Base-by-base conservation (phyloP, 2,797 vertebrate species). In the Sebastolobus alascanus region DNA sequence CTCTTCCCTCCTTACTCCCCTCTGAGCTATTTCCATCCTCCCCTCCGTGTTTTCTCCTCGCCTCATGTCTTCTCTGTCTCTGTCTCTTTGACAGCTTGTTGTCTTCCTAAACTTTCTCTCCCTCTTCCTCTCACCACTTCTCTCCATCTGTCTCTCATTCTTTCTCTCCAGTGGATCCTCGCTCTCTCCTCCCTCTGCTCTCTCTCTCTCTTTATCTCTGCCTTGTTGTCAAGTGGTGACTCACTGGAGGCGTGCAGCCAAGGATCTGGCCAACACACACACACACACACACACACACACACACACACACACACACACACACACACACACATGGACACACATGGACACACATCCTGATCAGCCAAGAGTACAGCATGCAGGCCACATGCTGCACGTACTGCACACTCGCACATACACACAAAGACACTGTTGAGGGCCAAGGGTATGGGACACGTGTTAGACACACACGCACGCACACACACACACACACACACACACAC, bases 211-310 rank as follows among this genome's bases (percentile, higher is more conserved):
- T 84, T 79, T 86, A 79, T 89, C 82, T 90, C 84, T 85, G 85
- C 76, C 90, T 90, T 68, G 83, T 87, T 90, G 89, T 92, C 75
- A 85, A 88, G 89, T 80, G 81, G 89, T 94, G 92, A 94, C 86
- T 93, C 90, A 93, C 82, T 77, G 6, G 82, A 90, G 88, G 88
- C 85, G 2, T 72, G 78, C 82, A 83, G 92, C 92, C 90, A 93
- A 90, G 77, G 76, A 87, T 82, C 85, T 79, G 74, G 71, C 84
- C 31, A 43, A 72, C 52, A 46, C 54, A 52, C 79, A 88, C 67
- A 75, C 63, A 75, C 77, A 58, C 68, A 64, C 79, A 67, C 65
- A 61, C 72, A 59, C 67, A 81, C 70, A 68, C 55, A 71, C 61
- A 65, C 81, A 79, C 75, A 77, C 55, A 71, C 70, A 70, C 72